phyloP scores from a whole-genome alignment of 2,113 vertebrate species.

The Lamprotornis superbus region DNA sequence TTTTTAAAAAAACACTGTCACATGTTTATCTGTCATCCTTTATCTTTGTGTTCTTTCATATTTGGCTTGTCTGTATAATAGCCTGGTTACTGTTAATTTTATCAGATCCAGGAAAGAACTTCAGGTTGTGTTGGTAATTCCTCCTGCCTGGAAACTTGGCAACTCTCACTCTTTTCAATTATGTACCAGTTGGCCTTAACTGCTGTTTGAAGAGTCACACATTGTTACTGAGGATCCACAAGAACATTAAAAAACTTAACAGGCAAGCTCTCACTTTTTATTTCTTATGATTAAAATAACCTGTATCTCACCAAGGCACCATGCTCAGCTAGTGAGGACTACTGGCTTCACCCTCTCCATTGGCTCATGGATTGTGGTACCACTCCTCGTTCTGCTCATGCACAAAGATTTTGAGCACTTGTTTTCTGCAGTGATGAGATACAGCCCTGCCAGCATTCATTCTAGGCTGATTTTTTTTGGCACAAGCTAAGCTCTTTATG shows the following conservation, averaged over 20 bases:
- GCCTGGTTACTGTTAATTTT: conserved; percentile 49
- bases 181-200: conserved; percentile 14
- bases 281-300: conserved; percentile 28
- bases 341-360: background rate
- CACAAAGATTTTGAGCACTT: conserved; percentile 1
- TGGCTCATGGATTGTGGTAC: background rate
- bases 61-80: conserved; percentile 49
- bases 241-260: conserved; percentile 27
- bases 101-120: conserved; percentile 31
- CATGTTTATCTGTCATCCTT: conserved; percentile 4
- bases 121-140: conserved; percentile 10
- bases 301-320: background rate
- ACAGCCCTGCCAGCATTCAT: conserved; percentile 15
- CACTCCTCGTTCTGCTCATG: conserved; percentile 1
- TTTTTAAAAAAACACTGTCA: conserved; percentile 22
- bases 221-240: background rate
- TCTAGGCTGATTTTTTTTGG: conserved; percentile 32
- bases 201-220: conserved; percentile 1
- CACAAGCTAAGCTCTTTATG: conserved; percentile 34
- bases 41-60: conserved; percentile 15
- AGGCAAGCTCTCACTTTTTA: conserved; percentile 27
- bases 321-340: background rate
- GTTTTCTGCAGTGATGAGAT: conserved; percentile 40
- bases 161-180: conserved; percentile 41
- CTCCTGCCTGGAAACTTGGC: conserved; percentile 2